These are phyloP conservation scores for Mus caroli DNA, from an alignment of 2,797 vertebrate genomes.

Conservation along the genomic window DNA sequence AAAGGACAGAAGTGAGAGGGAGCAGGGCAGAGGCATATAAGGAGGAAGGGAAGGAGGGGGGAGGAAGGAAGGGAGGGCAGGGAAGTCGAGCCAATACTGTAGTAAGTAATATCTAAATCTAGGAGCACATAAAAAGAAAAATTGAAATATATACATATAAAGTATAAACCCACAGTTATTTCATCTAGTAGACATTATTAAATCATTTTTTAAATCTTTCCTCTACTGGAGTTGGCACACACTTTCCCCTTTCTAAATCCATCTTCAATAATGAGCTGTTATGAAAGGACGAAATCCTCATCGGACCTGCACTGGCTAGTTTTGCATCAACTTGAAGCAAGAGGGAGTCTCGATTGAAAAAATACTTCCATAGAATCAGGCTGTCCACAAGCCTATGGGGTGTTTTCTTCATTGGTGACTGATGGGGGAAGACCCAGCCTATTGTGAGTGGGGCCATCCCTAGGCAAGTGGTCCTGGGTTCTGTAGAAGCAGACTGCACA, in stretches of 20 bases:
- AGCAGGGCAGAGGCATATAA: no score
- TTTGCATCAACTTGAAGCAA: neutral
- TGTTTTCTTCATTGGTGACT: neutral
- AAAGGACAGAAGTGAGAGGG: neutral
- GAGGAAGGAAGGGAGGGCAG: rapidly evolving
- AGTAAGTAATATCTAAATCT: slow-evolving; percentile 26
- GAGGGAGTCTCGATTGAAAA: neutral
- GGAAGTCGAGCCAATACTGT: neutral
- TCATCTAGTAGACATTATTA: neutral
- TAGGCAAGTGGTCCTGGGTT: neutral
- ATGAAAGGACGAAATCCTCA: neutral
- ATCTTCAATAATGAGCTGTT: neutral
- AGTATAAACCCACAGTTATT: neutral
- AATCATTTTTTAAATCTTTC: neutral
- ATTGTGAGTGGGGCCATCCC: neutral
- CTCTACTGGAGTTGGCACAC: no score
- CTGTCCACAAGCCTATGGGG: neutral
- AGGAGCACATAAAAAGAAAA: neutral
- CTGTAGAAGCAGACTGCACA: neutral
- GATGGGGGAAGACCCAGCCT: neutral
- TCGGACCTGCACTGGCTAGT: neutral
- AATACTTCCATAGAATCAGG: neutral
- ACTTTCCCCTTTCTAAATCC: neutral
- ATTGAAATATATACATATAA: neutral
- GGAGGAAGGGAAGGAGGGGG: no score